phyloP scores from a whole-genome alignment of 2,888 invertebrate species.

The Entomobrya proxima region DNA sequence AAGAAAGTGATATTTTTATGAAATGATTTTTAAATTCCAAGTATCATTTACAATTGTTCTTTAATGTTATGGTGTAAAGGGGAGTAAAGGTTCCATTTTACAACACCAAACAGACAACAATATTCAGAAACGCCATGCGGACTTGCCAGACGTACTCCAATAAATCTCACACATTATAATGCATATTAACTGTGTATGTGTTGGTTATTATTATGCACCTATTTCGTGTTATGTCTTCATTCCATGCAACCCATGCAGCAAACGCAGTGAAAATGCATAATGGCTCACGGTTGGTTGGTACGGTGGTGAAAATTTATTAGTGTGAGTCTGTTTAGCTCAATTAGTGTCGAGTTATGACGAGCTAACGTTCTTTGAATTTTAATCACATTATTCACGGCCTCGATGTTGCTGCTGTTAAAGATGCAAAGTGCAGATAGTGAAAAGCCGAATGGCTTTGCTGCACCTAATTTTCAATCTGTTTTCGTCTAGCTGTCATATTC shows the following conservation, averaged over 20 bases:
- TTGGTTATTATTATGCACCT: slow-evolving; percentile 17
- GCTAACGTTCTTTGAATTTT: slow-evolving; percentile 74
- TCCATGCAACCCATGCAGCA: slow-evolving; percentile 12
- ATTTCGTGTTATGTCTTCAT: slow-evolving; percentile 29
- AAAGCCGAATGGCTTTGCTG: slow-evolving; percentile 38
- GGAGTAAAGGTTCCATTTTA: neutral
- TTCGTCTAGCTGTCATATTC: slow-evolving; percentile 23
- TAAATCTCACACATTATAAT: slow-evolving; percentile 30
- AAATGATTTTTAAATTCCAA: neutral
- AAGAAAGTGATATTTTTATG: too few relatives aligned
- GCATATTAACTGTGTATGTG: neutral
- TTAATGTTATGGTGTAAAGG: slow-evolving; percentile 1
- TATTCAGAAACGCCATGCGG: neutral
- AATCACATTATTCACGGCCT: slow-evolving; percentile 68
- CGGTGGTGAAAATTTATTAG: slow-evolving; percentile 73
- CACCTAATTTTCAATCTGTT: slow-evolving; percentile 52
- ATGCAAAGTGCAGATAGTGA: neutral
- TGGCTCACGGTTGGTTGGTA: neutral
- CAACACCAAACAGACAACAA: neutral
- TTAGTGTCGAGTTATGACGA: slow-evolving; percentile 75
- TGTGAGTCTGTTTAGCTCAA: slow-evolving; percentile 74
- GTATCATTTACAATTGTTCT: neutral
- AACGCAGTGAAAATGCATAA: neutral
- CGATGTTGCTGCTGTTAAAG: slow-evolving; percentile 9
- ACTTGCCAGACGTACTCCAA: neutral